Evolutionary conservation across 2,113 vertebrate genomes (phyloP).

Genomic region (Australoheros scitulus): DNA sequence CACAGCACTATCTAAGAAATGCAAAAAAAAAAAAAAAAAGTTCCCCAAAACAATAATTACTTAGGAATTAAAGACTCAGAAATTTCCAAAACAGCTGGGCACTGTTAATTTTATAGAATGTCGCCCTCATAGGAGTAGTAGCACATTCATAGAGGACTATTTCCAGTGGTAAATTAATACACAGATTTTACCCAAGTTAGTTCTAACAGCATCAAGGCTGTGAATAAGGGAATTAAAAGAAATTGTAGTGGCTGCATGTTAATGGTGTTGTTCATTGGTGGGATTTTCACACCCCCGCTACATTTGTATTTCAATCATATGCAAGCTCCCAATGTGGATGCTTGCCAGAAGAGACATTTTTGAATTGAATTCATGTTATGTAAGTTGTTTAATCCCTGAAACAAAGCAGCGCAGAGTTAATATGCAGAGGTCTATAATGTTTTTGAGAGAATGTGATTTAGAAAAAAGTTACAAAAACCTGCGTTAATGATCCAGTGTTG

Average conservation of each 20-base stretch:
- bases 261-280: background rate
- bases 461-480: too few species aligned
- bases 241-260: too few species aligned
- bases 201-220: background rate
- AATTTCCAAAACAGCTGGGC: background rate
- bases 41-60: background rate
- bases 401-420: too few species aligned
- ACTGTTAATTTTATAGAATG: background rate
- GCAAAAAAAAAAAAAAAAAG: background rate
- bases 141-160: background rate
- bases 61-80: background rate
- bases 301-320: background rate
- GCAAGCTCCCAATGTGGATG: background rate
- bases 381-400: background rate
- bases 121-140: background rate
- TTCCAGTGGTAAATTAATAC: background rate
- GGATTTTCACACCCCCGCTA: background rate
- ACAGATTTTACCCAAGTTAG: background rate
- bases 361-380: too few species aligned
- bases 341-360: background rate
- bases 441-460: too few species aligned
- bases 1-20: too few species aligned
- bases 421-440: too few species aligned
- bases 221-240: background rate
- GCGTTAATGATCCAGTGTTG: too few species aligned